phyloP scores from a whole-genome alignment of 2,888 invertebrate genomes.

The Dastarcus helophoroides region DNA sequence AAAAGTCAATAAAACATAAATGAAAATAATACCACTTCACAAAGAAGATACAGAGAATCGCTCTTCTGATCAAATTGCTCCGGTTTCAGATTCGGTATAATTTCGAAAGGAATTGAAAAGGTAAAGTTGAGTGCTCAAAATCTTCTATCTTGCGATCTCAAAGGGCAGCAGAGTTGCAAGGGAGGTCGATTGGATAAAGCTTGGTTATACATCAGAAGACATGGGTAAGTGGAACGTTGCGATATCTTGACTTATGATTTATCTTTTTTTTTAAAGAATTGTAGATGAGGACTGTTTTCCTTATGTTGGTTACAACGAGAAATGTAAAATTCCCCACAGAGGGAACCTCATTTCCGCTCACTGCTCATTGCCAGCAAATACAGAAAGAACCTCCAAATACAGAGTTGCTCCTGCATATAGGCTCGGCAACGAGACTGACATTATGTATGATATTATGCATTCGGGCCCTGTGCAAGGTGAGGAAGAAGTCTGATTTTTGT shows the following conservation, averaged over 20 bases:
- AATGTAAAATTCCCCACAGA: conserved; percentile 49
- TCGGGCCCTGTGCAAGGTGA: conserved; percentile 89
- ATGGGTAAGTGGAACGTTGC: conserved; percentile 50
- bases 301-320: conserved; percentile 51
- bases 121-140: conserved; percentile 72
- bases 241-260: background rate
- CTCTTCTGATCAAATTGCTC: too few relatives aligned
- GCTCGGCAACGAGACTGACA: conserved; percentile 64
- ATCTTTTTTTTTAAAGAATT: conserved; percentile 44
- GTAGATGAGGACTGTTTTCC: conserved; percentile 81
- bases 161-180: conserved; percentile 66
- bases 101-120: conserved; percentile 67
- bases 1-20: too few relatives aligned
- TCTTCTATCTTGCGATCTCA: conserved; percentile 72
- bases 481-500: background rate
- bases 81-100: conserved; percentile 58
- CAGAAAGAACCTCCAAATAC: conserved; percentile 50
- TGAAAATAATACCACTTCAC: too few relatives aligned
- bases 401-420: conserved; percentile 67
- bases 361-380: conserved; percentile 41
- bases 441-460: conserved; percentile 81
- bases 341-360: conserved; percentile 42
- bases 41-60: too few relatives aligned
- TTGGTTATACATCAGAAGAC: conserved; percentile 76
- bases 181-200: conserved; percentile 87